These are phyloP conservation scores for Echeneis naucrates DNA, from an alignment of 2,797 vertebrate species.

Conservation along the genomic window DNA sequence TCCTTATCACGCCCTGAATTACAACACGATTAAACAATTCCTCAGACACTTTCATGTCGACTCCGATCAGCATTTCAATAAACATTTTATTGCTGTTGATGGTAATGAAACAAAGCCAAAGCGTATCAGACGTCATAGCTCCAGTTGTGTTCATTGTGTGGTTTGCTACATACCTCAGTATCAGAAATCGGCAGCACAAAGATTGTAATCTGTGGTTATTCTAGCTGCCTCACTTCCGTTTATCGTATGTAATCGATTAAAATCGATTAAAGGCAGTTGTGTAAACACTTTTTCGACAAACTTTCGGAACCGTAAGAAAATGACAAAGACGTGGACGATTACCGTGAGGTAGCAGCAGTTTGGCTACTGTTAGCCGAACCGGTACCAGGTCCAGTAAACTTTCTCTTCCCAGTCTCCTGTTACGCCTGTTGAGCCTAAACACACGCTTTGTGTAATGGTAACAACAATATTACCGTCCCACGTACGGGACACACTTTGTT, in stretches of 20 bases:
- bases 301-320: slow-evolving; percentile 24
- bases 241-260: slow-evolving; percentile 15
- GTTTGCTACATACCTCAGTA: slow-evolving; percentile 26
- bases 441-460: background rate
- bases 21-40: background rate
- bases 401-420: too few species aligned
- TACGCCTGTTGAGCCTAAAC: too few species aligned
- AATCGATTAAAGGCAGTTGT: background rate
- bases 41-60: background rate
- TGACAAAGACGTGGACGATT: slow-evolving; percentile 50
- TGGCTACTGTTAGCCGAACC: slow-evolving; percentile 58
- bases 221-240: background rate
- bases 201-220: background rate
- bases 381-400: slow-evolving; percentile 38
- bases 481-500: background rate
- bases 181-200: slow-evolving; percentile 12
- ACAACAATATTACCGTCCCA: background rate
- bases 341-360: slow-evolving; percentile 42
- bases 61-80: background rate
- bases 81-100: fast-evolving
- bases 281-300: background rate
- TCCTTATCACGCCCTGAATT: background rate
- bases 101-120: background rate
- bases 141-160: background rate
- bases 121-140: background rate